These are phyloP conservation scores for Sycophila texana DNA, from an alignment of 2,888 invertebrate genomes.

Conservation along the genomic window DNA sequence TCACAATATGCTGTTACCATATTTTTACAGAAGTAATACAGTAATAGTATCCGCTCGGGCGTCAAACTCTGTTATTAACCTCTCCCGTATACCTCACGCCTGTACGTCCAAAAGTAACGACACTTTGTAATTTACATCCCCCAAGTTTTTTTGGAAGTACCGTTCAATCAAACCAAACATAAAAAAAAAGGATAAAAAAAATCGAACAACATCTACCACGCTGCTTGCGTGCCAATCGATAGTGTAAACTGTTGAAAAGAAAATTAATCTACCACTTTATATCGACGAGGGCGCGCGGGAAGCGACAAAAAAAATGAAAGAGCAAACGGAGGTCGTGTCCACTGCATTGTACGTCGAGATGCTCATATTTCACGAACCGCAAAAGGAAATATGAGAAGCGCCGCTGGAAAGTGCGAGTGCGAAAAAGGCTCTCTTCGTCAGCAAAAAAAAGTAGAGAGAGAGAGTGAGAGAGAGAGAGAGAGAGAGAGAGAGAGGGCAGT, in stretches of 20 bases:
- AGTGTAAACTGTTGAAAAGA: not conserved
- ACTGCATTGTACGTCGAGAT: constrained; percentile 19
- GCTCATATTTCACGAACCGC: constrained; percentile 38
- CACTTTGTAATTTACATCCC: too few species aligned
- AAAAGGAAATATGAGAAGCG: constrained; percentile 22
- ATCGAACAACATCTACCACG: not conserved
- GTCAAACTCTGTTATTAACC: too few species aligned
- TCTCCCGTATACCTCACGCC: too few species aligned
- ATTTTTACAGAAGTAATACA: too few species aligned
- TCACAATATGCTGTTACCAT: too few species aligned
- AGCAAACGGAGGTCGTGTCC: not conserved
- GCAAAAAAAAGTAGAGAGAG: not conserved
- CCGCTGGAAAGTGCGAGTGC: constrained; percentile 13
- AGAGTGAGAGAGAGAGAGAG: not conserved
- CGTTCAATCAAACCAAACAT: not conserved
- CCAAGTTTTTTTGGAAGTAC: too few species aligned
- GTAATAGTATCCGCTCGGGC: too few species aligned
- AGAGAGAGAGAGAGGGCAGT: not conserved
- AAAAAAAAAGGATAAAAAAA: not conserved
- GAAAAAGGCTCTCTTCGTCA: constrained; percentile 15
- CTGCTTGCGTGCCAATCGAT: not conserved
- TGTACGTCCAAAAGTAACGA: too few species aligned
- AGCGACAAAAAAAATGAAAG: constrained; percentile 5
- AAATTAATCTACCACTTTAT: constrained; percentile 37
- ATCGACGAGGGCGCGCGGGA: constrained; percentile 15